These are phyloP conservation scores for Leucophora obtusa DNA, from an alignment of 2,888 invertebrate genomes.

Conservation along the genomic window DNA sequence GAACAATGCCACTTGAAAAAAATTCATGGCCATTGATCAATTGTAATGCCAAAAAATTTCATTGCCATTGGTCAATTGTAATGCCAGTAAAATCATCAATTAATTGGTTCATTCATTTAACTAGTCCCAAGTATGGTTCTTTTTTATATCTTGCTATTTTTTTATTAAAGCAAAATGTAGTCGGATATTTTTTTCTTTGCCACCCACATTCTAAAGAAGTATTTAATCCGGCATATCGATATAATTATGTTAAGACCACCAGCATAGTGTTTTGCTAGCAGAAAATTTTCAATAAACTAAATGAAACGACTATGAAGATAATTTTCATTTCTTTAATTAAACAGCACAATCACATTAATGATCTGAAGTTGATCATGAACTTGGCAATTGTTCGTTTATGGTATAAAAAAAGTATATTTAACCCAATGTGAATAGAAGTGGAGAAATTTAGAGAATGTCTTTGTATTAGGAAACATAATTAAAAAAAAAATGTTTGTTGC, in stretches of 20 bases:
- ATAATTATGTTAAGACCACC: slow-evolving; percentile 56
- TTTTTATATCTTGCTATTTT: not conserved
- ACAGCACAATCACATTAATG: not conserved
- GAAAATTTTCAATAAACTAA: not conserved
- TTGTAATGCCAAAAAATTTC: no score
- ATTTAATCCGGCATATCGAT: not conserved
- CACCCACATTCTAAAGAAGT: slow-evolving; percentile 27
- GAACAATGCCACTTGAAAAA: no score
- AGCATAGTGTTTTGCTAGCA: slow-evolving; percentile 23
- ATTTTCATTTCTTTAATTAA: slow-evolving; percentile 1
- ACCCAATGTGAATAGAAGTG: no score
- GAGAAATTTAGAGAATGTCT: no score
- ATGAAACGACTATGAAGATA: not conserved
- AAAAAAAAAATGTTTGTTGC: no score
- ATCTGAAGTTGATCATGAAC: slow-evolving; percentile 43
- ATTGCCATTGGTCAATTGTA: no score
- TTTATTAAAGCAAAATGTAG: not conserved
- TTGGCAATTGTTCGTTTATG: not conserved
- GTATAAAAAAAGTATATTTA: no score
- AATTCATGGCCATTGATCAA: no score
- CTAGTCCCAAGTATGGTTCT: no score
- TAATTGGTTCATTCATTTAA: no score
- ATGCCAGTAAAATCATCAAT: no score
- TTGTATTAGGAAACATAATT: no score
- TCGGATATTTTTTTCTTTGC: slow-evolving; percentile 4